phyloP scores from a whole-genome alignment of 2,113 vertebrate genomes.

The Fregata magnificens region DNA sequence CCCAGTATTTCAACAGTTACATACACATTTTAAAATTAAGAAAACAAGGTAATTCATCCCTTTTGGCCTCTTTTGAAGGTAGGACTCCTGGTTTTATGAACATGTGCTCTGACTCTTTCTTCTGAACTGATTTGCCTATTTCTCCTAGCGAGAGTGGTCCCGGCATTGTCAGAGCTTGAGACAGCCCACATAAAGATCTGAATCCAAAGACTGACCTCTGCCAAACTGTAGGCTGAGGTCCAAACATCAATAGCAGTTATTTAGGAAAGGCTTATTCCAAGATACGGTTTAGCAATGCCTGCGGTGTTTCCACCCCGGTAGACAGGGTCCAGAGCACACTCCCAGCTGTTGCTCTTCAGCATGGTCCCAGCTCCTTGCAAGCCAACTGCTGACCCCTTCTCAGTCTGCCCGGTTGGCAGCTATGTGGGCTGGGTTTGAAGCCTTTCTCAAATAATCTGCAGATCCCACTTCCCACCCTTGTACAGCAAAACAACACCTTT shows the following conservation, averaged over 20 bases:
- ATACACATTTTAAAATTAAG: not conserved
- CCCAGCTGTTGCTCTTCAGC: not conserved
- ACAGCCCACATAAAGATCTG: not conserved
- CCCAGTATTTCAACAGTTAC: not conserved
- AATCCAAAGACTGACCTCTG: not conserved
- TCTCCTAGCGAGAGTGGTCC: not conserved
- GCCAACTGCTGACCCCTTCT: not conserved
- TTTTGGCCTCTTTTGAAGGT: not conserved
- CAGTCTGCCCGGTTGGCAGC: not conserved
- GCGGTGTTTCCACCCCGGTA: not conserved
- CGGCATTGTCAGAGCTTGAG: not conserved
- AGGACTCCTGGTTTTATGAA: not conserved
- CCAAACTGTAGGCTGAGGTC: not conserved
- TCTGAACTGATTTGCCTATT: not conserved
- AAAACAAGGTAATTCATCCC: not conserved
- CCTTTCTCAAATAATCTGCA: not conserved
- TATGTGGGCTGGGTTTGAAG: not conserved
- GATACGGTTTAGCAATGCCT: not conserved
- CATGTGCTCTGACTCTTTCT: not conserved
- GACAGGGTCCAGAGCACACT: not conserved
- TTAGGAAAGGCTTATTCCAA: not conserved
- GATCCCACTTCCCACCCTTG: not conserved
- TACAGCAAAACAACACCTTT: rapidly evolving
- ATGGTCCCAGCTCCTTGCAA: not conserved
- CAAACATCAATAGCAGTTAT: not conserved